phyloP scores from a whole-genome alignment of 2,113 vertebrate species.

The Micronycteris hirsuta region DNA sequence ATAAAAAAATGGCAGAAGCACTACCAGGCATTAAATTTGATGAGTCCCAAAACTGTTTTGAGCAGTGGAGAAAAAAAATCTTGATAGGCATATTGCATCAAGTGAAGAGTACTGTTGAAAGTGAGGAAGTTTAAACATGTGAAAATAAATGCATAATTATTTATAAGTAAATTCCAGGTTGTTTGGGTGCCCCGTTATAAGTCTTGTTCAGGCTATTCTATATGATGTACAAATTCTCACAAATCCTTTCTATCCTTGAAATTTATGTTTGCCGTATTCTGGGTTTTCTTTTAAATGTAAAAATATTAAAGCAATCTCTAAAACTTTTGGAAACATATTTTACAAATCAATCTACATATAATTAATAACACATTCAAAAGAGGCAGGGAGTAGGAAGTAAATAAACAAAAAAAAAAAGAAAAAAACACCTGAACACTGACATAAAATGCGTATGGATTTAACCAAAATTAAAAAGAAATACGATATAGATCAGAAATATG shows the following conservation, averaged over 20 bases:
- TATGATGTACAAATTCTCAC: neutral
- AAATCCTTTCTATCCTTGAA: neutral
- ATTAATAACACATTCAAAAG: neutral
- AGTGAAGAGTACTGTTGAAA: too few species aligned
- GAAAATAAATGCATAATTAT: too few species aligned
- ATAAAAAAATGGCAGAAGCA: too few species aligned
- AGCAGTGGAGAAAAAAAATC: too few species aligned
- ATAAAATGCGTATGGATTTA: neutral
- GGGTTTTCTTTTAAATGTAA: neutral
- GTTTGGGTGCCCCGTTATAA: neutral
- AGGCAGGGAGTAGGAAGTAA: accelerated
- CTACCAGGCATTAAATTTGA: too few species aligned
- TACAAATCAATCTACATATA: neutral
- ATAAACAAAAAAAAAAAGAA: neutral
- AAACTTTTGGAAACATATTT: neutral
- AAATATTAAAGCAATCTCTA: neutral
- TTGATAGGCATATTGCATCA: too few species aligned
- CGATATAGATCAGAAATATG: neutral
- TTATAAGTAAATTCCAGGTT: too few species aligned
- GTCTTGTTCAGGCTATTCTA: neutral
- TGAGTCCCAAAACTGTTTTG: too few species aligned
- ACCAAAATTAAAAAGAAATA: neutral
- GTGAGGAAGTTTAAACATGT: too few species aligned
- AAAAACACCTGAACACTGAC: neutral
- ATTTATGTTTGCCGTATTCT: neutral